Evolutionary conservation across 2,888 invertebrate species (phyloP), one percentile per base, ranked within the genome.

Genomic region (Xanthia icteritia): DNA sequence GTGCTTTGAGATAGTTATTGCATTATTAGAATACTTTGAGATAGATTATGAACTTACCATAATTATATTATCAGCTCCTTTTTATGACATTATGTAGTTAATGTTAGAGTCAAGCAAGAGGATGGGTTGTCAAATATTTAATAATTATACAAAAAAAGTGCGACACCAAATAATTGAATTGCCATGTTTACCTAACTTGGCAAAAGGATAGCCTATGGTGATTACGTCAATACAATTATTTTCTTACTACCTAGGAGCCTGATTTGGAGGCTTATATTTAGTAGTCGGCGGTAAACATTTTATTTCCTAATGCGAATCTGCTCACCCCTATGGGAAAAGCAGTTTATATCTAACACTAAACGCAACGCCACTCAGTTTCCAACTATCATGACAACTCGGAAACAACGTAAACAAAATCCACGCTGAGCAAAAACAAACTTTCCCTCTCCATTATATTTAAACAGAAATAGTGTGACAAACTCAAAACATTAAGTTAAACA

Each of bases 381-480:
- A 86, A 87, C 82, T 88, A 78, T 76, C 75, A 82, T 76, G 76
- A 82, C 71, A 76, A 70, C 63, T 54, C 54, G 17, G 58, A 77
- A 86, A 68, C 86, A 86, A 70, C 54, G 77, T 71, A 76, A 77
- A 84, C 87, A 77, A 81, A 81, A 82, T 67, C 54, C 56, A 60
- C 58, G n/a, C 51, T 15, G 63, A 66, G 79, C 76, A 74, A 84
- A 78, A 81, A 82, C 84, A 82, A 89, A 89, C 77, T 85, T 86
- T 76, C 45, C 11, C 65, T 73, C 74, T 81, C 65, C 66, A 82
- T 83, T 78, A 85, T 77, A 81, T 86, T 87, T 86, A 83, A 87
- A 76, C 76, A 86, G 69, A 74, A 88, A 85, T 88, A 88, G 89
- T 88, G 88, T 84, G 83, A 89, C 86, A 76, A 85, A 85, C 84